Conservation (phyloP, 2,888 invertebrate species). For the Thalpophila matura region DNA sequence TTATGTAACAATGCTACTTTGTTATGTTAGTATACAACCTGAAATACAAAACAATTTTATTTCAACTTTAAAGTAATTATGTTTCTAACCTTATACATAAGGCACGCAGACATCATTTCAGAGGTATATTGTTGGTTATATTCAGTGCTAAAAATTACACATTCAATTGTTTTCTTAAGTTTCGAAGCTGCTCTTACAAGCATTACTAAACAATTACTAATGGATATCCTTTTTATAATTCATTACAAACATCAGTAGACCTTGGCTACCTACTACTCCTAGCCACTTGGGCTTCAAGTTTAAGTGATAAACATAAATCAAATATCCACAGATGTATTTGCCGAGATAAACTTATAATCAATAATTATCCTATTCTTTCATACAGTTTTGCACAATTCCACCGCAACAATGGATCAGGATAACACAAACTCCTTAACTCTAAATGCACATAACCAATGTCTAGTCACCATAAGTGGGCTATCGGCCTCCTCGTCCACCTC, state of each 20-base stretch:
- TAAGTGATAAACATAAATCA: background rate
- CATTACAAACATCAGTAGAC: background rate
- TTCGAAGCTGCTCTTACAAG: background rate
- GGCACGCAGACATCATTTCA: background rate
- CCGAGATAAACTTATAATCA: constrained; percentile 15
- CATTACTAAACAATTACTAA: background rate
- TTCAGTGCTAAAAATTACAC: background rate
- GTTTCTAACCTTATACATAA: constrained; percentile 7
- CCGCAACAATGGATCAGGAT: constrained; percentile 27
- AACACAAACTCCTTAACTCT: constrained; percentile 54
- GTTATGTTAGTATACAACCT: background rate
- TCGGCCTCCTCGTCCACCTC: constrained; percentile 65
- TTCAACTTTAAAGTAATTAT: constrained; percentile 1
- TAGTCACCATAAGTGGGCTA: constrained; percentile 44
- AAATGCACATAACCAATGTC: constrained; percentile 58
- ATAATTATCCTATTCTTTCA: constrained; percentile 18
- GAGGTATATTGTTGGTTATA: constrained; percentile 19
- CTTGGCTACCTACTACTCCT: background rate
- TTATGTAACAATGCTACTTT: background rate
- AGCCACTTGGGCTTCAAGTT: too few relatives aligned
- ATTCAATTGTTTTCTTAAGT: too few relatives aligned
- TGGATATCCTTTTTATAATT: constrained; percentile 15
- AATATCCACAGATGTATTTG: background rate
- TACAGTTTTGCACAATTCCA: constrained; percentile 26
- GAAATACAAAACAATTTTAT: background rate